Conservation (phyloP, 2,113 vertebrate species). For the Oenanthe oenanthe region DNA sequence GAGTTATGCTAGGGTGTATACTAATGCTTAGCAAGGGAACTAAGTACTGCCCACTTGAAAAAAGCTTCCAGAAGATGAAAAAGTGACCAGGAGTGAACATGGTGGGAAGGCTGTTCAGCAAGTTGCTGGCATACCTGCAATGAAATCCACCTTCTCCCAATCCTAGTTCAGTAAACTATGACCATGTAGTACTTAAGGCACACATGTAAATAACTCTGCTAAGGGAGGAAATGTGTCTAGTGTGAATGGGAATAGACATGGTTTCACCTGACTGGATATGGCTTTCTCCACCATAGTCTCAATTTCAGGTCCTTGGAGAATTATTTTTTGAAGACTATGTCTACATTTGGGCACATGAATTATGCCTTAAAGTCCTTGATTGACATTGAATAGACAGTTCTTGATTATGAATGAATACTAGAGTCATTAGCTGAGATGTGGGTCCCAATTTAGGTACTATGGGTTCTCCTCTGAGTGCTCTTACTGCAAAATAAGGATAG, state of each 20-base stretch:
- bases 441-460: background rate
- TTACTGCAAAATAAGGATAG: background rate
- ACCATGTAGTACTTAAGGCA: background rate
- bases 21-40: background rate
- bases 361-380: background rate
- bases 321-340: background rate
- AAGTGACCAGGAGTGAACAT: background rate
- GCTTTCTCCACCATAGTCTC: background rate
- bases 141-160: background rate
- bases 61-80: background rate
- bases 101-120: background rate
- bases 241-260: background rate
- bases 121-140: background rate
- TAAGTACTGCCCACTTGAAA: background rate
- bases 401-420: background rate
- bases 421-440: background rate
- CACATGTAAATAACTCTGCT: background rate
- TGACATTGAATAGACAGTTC: background rate
- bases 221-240: accelerated
- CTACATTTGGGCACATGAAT: background rate
- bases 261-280: background rate
- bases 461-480: background rate
- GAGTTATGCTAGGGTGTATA: background rate
- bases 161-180: background rate
- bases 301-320: background rate